A percentile compares a stretch with the other conserved stretches of the same genome.
These are phyloP conservation scores for Metallyticus violacea DNA, from an alignment of 2,888 invertebrate genomes.

Conservation along the genomic window DNA sequence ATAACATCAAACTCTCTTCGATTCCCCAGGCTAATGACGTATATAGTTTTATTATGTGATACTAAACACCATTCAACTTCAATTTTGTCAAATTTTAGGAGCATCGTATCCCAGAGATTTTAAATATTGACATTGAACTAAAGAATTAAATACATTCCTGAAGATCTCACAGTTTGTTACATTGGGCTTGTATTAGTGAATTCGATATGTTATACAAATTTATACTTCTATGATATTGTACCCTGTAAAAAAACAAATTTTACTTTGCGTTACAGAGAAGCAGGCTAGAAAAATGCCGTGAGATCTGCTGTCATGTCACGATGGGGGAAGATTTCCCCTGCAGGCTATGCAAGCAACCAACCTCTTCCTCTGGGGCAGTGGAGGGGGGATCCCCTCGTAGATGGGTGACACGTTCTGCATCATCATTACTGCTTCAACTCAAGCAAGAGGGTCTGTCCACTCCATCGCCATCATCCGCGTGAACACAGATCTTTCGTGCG, in stretches of 20 bases:
- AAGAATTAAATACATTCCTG: too few relatives aligned
- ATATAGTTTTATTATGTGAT: too few relatives aligned
- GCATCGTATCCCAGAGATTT: too few relatives aligned
- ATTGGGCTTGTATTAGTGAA: neutral
- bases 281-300: neutral
- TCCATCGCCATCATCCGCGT: neutral
- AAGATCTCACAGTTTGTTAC: too few relatives aligned
- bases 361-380: constrained; percentile 32
- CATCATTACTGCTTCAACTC: constrained; percentile 1
- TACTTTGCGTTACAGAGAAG: too few relatives aligned
- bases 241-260: neutral
- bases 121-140: too few relatives aligned
- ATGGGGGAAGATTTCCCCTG: neutral
- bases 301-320: neutral
- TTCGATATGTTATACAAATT: neutral
- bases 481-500: neutral
- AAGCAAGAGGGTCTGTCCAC: neutral
- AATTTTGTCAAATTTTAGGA: too few relatives aligned
- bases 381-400: constrained; percentile 25
- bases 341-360: constrained; percentile 5
- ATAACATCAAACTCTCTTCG: too few relatives aligned
- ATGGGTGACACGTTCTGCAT: constrained; percentile 17
- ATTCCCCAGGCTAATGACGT: too few relatives aligned
- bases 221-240: neutral
- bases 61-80: too few relatives aligned